Evolutionary conservation across 2,113 vertebrate genomes (phyloP).

Genomic region (Ancistrus triradiatus): DNA sequence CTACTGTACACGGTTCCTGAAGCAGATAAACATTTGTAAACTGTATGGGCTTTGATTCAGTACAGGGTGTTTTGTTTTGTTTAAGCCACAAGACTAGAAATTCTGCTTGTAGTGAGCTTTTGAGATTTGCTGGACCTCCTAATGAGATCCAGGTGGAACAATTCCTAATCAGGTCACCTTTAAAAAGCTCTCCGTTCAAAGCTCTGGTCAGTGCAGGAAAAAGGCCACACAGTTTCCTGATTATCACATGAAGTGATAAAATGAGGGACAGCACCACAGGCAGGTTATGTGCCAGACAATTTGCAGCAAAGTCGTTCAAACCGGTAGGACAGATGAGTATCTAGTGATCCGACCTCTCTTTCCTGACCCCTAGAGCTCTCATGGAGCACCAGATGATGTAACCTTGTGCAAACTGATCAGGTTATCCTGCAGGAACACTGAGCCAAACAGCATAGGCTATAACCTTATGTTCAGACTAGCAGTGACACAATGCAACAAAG

Average conservation of each 20-base stretch:
- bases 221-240: neutral
- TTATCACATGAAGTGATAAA: neutral
- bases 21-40: too few relatives aligned
- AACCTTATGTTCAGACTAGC: too few relatives aligned
- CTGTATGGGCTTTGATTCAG: too few relatives aligned
- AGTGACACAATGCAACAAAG: too few relatives aligned
- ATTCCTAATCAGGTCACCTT: neutral
- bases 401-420: neutral
- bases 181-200: neutral
- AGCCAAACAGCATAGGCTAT: too few relatives aligned
- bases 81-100: too few relatives aligned
- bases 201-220: neutral
- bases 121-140: too few relatives aligned
- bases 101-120: too few relatives aligned
- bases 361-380: neutral
- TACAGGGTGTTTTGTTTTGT: too few relatives aligned
- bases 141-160: neutral
- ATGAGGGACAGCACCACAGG: neutral
- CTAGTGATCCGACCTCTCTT: neutral
- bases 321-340: neutral
- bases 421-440: too few relatives aligned
- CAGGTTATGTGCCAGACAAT: neutral
- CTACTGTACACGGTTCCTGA: too few relatives aligned
- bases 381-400: neutral
- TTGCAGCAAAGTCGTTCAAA: neutral